Percentiles rank a stretch among this genome's conserved stretches.
phyloP scores from a whole-genome alignment of 1,140 invertebrate genomes.

The Sarcophaga peregrina region DNA sequence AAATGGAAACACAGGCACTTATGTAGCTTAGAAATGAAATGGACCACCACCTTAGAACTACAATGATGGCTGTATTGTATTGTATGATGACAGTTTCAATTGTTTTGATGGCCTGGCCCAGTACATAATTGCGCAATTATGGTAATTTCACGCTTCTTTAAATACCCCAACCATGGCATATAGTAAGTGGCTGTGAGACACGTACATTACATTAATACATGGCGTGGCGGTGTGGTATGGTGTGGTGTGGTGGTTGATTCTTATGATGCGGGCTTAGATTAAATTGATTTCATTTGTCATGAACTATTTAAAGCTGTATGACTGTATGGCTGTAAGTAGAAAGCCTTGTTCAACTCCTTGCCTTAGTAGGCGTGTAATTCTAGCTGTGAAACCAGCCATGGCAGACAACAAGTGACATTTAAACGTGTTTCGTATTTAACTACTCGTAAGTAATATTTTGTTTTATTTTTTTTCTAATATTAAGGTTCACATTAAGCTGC shows the following conservation, averaged over 20 bases:
- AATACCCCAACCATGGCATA: not conserved
- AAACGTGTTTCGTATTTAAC: too few species aligned
- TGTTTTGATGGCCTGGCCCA: conserved; percentile 25
- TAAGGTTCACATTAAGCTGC: too few species aligned
- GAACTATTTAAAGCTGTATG: too few species aligned
- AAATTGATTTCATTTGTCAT: not conserved
- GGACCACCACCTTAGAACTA: conserved; percentile 3
- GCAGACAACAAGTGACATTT: too few species aligned
- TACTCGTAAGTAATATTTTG: too few species aligned
- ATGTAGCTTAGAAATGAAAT: not conserved
- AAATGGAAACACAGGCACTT: not conserved
- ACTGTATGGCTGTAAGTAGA: too few species aligned
- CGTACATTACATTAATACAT: not conserved
- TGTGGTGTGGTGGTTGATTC: not conserved
- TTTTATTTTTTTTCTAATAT: too few species aligned
- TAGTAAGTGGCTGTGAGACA: not conserved
- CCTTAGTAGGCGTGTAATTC: too few species aligned
- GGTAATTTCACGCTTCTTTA: conserved; percentile 28
- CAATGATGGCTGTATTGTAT: not conserved
- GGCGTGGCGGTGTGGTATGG: too few species aligned
- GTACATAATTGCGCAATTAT: conserved; percentile 39
- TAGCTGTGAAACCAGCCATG: too few species aligned
- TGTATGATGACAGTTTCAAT: conserved; percentile 37
- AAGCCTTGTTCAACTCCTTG: too few species aligned
- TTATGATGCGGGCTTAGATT: not conserved